These are phyloP conservation scores for Centropristis striata DNA, from an alignment of 2,113 vertebrate species.

Conservation along the genomic window DNA sequence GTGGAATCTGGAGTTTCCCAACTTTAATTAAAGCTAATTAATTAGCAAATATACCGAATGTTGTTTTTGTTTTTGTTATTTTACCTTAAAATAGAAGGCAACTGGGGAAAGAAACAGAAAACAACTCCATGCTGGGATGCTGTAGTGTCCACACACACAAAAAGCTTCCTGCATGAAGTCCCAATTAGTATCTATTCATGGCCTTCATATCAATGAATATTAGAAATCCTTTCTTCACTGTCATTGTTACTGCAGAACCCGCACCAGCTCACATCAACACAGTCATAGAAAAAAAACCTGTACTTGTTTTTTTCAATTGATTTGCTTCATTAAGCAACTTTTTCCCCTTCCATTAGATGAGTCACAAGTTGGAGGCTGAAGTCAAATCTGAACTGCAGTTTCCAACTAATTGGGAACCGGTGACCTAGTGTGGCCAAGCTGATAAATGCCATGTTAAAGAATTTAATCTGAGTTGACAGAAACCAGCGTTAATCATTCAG, in stretches of 20 bases:
- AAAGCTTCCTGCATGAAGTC: background rate
- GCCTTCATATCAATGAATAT: background rate
- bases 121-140: background rate
- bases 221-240: background rate
- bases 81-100: no score
- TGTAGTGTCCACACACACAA: background rate
- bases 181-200: background rate
- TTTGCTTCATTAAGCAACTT: slow-evolving; percentile 51
- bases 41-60: no score
- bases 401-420: slow-evolving; percentile 68
- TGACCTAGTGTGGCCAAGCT: slow-evolving; percentile 57
- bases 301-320: slow-evolving; percentile 12
- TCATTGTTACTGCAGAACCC: slow-evolving; percentile 1
- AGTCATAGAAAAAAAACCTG: background rate
- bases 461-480: slow-evolving; percentile 73
- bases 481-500: slow-evolving; percentile 69
- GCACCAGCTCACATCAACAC: background rate
- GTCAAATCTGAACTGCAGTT: slow-evolving; percentile 40
- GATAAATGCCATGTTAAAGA: slow-evolving; percentile 62
- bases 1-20: no score
- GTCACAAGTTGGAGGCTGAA: slow-evolving; percentile 20
- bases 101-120: no score
- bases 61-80: no score
- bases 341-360: slow-evolving; percentile 28
- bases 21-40: no score